Conservation (phyloP, 2,797 vertebrate genomes). For the Jordanella pulchra region DNA sequence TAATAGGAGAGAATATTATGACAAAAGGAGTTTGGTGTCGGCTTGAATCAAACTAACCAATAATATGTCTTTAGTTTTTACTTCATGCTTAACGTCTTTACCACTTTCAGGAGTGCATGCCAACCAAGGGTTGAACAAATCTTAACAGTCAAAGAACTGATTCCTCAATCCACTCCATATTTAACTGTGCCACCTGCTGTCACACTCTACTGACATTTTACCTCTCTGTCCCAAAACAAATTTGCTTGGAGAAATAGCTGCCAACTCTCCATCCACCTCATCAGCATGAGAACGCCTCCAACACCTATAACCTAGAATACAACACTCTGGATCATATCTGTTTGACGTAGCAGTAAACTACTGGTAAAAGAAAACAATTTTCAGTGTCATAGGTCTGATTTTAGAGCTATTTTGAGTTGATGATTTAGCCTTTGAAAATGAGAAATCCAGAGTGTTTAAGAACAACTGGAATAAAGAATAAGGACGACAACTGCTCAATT, state of each 20-base stretch:
- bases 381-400: background rate
- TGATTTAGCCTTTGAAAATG: background rate
- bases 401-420: background rate
- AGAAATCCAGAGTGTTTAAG: background rate
- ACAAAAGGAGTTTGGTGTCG: background rate
- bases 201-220: constrained; percentile 46
- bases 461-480: background rate
- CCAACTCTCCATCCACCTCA: constrained; percentile 43
- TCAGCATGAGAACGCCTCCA: constrained; percentile 39
- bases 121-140: constrained; percentile 78
- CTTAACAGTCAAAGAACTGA: constrained; percentile 38
- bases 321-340: background rate
- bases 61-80: background rate
- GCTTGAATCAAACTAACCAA: background rate
- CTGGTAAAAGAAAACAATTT: background rate
- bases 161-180: constrained; percentile 65
- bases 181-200: constrained; percentile 60
- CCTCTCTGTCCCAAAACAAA: constrained; percentile 39
- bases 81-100: background rate
- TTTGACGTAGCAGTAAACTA: background rate
- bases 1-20: background rate
- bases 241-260: constrained; percentile 33
- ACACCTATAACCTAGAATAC: constrained; percentile 26
- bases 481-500: background rate
- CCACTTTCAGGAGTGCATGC: constrained; percentile 35